phyloP scores from a whole-genome alignment of 2,113 vertebrate genomes.

The Leptocoma aspasia region DNA sequence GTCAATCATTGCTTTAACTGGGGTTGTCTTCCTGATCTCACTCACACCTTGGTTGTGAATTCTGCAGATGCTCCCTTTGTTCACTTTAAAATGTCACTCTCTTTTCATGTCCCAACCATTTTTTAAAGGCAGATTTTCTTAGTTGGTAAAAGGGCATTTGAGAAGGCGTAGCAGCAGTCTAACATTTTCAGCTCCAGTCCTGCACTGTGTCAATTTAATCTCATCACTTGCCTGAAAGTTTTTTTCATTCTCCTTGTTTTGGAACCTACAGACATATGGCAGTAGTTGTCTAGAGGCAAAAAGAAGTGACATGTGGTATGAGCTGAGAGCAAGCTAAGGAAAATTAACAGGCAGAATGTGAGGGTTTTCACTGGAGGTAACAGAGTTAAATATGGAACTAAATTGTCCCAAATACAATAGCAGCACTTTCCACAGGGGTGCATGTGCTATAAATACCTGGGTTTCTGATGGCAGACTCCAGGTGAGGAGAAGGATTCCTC shows the following conservation, averaged over 20 bases:
- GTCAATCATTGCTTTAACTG: neutral
- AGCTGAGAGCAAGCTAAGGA: neutral
- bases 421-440: neutral
- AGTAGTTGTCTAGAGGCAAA: neutral
- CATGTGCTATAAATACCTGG: neutral
- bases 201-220: neutral
- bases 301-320: neutral
- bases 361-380: neutral
- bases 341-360: neutral
- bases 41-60: neutral
- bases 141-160: neutral
- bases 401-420: neutral
- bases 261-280: neutral
- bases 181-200: neutral
- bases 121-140: neutral
- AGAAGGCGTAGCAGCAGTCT: neutral
- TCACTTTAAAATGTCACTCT: neutral
- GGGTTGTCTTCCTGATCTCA: neutral
- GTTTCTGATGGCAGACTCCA: neutral
- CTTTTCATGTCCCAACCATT: neutral
- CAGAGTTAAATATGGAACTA: neutral
- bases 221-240: neutral
- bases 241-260: neutral
- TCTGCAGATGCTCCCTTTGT: neutral
- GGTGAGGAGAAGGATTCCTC: neutral